phyloP scores from a whole-genome alignment of 2,888 invertebrate genomes.

The Nemotelus nigrinus region DNA sequence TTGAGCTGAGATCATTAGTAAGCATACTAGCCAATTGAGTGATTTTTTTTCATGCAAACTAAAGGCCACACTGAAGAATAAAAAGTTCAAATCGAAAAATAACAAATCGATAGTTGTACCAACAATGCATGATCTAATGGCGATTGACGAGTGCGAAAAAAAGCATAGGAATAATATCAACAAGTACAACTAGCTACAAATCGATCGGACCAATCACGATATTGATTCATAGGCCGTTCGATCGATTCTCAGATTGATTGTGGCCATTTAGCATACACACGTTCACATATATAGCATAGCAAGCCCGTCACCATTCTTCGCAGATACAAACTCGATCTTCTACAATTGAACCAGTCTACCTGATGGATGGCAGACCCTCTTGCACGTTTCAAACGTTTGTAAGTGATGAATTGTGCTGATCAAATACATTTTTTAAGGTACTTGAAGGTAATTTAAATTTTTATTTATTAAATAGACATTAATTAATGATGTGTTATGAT shows the following conservation, averaged over 20 bases:
- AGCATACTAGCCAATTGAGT: constrained; percentile 31
- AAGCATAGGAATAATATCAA: constrained; percentile 38
- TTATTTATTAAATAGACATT: constrained; percentile 44
- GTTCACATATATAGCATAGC: not conserved
- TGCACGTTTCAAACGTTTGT: not conserved
- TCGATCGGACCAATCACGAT: constrained; percentile 35
- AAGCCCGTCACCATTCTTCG: too few species aligned
- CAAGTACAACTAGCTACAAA: constrained; percentile 36
- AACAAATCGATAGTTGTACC: not conserved
- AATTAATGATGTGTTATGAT: constrained; percentile 45
- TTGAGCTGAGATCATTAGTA: constrained; percentile 27
- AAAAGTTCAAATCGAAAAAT: constrained; percentile 10
- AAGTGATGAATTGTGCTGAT: constrained; percentile 37
- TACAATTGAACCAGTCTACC: too few species aligned
- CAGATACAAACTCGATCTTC: too few species aligned
- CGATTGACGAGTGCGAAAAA: not conserved
- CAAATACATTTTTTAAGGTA: constrained; percentile 42
- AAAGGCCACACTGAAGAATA: constrained; percentile 22
- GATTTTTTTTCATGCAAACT: constrained; percentile 16
- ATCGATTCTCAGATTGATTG: constrained; percentile 26
- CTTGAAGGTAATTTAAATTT: constrained; percentile 44
- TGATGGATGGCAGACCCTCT: too few species aligned
- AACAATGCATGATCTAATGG: constrained; percentile 4
- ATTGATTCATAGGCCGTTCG: constrained; percentile 9
- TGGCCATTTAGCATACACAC: not conserved